Evolutionary conservation across 2,797 vertebrate genomes (phyloP).

Genomic region (Avahi laniger): DNA sequence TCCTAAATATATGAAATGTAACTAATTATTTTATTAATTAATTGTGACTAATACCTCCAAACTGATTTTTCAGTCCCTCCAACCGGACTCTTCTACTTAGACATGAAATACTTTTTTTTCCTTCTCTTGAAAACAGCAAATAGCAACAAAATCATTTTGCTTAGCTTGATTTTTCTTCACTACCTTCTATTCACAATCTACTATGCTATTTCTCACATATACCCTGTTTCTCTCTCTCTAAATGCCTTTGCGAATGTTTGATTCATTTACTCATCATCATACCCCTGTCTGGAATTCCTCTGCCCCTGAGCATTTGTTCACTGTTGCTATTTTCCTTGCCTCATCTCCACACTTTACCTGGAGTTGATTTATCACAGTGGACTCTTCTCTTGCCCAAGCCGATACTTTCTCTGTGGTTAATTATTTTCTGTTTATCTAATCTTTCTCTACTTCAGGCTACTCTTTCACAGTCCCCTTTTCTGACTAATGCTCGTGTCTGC

Average conservation of each 20-base stretch:
- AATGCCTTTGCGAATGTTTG: neutral
- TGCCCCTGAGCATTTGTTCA: neutral
- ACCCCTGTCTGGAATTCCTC: neutral
- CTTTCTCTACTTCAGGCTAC: neutral
- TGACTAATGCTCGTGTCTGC: neutral
- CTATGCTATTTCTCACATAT: neutral
- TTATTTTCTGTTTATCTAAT: neutral
- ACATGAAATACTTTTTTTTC: neutral
- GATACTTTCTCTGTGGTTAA: neutral
- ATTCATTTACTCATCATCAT: neutral
- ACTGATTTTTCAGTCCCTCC: neutral
- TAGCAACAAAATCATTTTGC: neutral
- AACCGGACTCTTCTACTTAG: neutral
- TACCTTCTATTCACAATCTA: neutral
- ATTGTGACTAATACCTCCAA: neutral
- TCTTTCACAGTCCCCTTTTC: neutral
- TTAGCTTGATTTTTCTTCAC: neutral
- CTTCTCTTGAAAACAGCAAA: neutral
- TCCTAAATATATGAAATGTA: neutral
- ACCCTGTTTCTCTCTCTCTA: neutral
- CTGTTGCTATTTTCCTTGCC: neutral
- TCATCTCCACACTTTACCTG: fast-evolving
- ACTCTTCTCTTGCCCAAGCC: neutral
- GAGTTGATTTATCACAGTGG: neutral
- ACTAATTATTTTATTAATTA: neutral